Evolutionary conservation across 2,113 vertebrate genomes (phyloP).

Genomic region (Mohoua ochrocephala): DNA sequence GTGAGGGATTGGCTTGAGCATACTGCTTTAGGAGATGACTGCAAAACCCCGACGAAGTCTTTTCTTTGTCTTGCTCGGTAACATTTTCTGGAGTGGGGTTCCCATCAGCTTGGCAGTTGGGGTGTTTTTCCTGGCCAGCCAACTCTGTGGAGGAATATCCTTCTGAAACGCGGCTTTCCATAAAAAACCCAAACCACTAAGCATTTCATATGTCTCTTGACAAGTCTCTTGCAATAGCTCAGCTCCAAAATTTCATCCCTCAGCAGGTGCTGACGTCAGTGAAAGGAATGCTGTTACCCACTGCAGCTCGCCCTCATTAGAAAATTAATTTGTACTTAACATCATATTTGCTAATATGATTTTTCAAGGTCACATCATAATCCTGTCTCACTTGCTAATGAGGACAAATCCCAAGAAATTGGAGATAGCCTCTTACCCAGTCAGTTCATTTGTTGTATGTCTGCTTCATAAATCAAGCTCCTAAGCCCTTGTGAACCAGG

Average conservation of each 20-base stretch:
- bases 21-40: not conserved
- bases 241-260: conserved; percentile 10
- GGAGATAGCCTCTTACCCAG: not conserved
- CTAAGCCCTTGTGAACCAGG: not conserved
- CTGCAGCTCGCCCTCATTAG: conserved; percentile 48
- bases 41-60: not conserved
- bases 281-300: not conserved
- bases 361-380: conserved; percentile 57
- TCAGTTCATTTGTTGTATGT: not conserved
- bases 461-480: not conserved
- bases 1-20: not conserved
- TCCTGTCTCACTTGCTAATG: conserved; percentile 49
- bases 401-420: conserved; percentile 60
- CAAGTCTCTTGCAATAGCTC: not conserved
- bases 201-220: not conserved
- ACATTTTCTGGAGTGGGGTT: not conserved
- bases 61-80: not conserved
- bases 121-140: not conserved
- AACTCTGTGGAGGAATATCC: not conserved
- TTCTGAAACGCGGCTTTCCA: not conserved
- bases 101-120: not conserved
- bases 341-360: conserved; percentile 43
- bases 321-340: conserved; percentile 61
- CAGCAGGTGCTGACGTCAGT: not conserved
- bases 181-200: not conserved